Base-by-base conservation (phyloP, 2,888 invertebrate genomes). In the Syrphus vitripennis region DNA sequence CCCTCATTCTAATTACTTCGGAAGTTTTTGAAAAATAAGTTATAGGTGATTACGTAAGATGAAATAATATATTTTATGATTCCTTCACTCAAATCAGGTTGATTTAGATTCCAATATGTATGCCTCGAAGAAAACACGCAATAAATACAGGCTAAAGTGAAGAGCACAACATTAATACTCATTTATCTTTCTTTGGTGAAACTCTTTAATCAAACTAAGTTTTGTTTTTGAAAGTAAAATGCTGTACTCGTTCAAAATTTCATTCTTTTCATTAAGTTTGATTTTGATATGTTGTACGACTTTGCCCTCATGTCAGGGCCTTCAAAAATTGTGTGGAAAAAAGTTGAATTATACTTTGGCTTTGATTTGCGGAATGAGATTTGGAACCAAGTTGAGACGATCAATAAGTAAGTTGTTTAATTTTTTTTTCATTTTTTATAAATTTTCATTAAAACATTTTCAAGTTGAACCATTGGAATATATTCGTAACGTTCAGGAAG, bases 301-400 rank as follows among this genome's bases (percentile, higher is more conserved):
- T 3, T 14, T 37, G 10, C 63, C 50, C 3, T 48, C 63, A 14
- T 29, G 63, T 29, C 10, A 37, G 2, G 37, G 63, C 3, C 14
- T 26, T 4, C 14, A 53, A 19, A 59, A 63, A 21, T 19, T 90
- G 10, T 90, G 91, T 24, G 90, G 90, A 24, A 21, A 59, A 0
- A 65, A 87, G 0, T 48, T 90, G 37, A 72, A 88, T 40, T 81
- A 89, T 1, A 78, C 87, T 0, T 45, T 90, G 14, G 63, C 69
- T 1, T 50, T 24, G 6, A 59, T 89, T 5, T 90, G 91, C 24
- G 4, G 29, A 0, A 71, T 88, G 19, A 89, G 91, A n/a, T 91
- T 79, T 61, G 89, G 89, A 14, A 21, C 77, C 4, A 89, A 88
- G 65, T 21, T 88, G 2, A 90, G 89, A 48, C 81, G 83, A 50